These are phyloP conservation scores for Nothocercus nigrocapillus DNA, from an alignment of 2,113 vertebrate genomes.

Conservation along the genomic window DNA sequence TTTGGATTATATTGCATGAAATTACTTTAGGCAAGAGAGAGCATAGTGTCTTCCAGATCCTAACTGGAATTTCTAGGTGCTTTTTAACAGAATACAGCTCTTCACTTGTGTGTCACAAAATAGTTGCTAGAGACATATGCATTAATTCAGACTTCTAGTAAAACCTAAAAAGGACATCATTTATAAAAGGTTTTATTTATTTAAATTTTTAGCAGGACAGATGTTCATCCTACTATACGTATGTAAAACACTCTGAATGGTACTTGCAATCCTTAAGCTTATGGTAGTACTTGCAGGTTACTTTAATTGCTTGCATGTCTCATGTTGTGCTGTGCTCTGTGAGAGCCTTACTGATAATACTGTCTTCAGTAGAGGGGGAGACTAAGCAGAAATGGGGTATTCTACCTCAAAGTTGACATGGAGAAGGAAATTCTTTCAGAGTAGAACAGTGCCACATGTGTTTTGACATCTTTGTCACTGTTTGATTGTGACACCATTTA, in stretches of 20 bases:
- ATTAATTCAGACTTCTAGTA: neutral
- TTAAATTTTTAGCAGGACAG: neutral
- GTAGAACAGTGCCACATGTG: neutral
- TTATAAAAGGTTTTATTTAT: neutral
- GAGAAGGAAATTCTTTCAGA: neutral
- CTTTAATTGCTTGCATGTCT: neutral
- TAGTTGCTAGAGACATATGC: fast-evolving
- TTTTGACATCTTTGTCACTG: neutral
- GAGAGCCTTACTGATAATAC: neutral
- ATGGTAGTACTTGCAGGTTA: neutral
- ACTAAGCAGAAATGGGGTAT: neutral
- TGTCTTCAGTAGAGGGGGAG: neutral
- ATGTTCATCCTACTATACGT: neutral
- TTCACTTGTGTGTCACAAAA: neutral
- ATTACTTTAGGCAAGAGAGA: neutral
- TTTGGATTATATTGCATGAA: neutral
- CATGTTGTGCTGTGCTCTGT: neutral
- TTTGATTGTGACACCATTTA: too few species aligned
- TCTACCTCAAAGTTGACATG: neutral
- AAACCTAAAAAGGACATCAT: neutral
- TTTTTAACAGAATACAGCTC: neutral
- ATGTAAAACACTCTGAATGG: fast-evolving
- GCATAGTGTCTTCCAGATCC: neutral
- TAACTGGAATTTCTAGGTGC: neutral
- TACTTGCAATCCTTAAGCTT: neutral